Evolutionary conservation across 2,797 vertebrate genomes (phyloP).

Genomic region (Chrysocyon brachyurus): DNA sequence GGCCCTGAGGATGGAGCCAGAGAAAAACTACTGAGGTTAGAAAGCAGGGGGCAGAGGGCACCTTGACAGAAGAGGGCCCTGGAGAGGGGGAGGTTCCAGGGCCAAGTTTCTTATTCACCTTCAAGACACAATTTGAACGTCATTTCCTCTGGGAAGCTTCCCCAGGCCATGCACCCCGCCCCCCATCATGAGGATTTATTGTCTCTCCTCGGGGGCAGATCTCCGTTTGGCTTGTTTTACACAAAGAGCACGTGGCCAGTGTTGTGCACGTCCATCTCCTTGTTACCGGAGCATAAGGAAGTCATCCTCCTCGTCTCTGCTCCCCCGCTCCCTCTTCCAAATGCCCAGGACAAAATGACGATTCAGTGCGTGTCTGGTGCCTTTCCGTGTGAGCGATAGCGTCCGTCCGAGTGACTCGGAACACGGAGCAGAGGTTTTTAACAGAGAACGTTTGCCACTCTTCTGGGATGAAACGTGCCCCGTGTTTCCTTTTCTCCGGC

Average conservation of each 20-base stretch:
- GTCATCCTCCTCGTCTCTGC: background rate
- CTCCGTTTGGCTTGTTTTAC: constrained; percentile 14
- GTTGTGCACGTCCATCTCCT: background rate
- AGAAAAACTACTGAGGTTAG: background rate
- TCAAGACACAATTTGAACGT: background rate
- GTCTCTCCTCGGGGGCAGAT: background rate
- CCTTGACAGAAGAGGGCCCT: background rate
- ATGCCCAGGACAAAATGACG: background rate
- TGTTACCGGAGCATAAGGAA: background rate
- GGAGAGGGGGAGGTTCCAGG: background rate
- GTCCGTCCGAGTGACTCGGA: background rate
- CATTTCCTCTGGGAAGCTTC: background rate
- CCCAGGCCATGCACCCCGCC: background rate
- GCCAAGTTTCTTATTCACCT: background rate
- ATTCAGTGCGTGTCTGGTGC: background rate
- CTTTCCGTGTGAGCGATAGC: background rate
- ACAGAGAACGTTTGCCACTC: background rate
- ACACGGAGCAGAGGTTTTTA: background rate
- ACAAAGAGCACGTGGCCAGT: background rate
- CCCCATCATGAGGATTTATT: background rate
- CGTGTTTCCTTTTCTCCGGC: background rate
- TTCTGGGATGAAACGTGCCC: background rate
- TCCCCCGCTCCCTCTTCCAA: background rate
- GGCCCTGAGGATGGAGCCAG: background rate
- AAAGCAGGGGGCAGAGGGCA: background rate